Base-by-base conservation (phyloP, 2,797 vertebrate species). In the Lithobates sylvaticus region DNA sequence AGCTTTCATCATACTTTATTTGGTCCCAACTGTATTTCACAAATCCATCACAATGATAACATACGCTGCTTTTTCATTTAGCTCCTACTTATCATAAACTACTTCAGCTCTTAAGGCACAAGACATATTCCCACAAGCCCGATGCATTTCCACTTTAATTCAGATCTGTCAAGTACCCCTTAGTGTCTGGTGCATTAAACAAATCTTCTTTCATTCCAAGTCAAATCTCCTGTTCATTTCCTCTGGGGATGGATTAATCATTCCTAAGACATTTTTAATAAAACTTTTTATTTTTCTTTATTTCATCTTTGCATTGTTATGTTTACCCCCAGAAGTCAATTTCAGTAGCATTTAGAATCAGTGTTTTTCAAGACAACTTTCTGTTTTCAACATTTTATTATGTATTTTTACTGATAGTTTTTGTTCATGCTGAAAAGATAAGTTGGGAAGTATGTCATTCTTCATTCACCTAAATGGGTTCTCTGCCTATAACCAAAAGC, bases 211-310 rank as follows among this genome's bases (percentile, higher is more conserved):
- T 83, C 67, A 78, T 83, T 72, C 79, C 74, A 72, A 81, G 47
- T 77, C 67, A 82, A 78, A 86, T 86, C 67, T 86, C 79, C 73
- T 73, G 67, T 83, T 86, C 80, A 86, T 86, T 86, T 82, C 85
- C 85, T 86, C 50, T 83, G 71, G 85, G 73, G 74, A 73, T 82
- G 65, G 54, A 68, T 50, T 75, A 67, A 80, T 85, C 70, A 80
- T 81, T 54, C 61, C 61, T 75, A 81, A 80, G 77, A 85, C 78
- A 68, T 54, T 64, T 82, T 82, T 86, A 73, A 82, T 86, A 83
- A n/a, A 81, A 81, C 71, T 69, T 76, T 81, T 67, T 81, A 9
- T 61, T 67, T 76, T 29, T 81, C 36, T 27, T 64, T 42, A 61
- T 82, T 73, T 81, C 65, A 76, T 69, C 65, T 68, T 81, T 69